Percentiles rank a stretch among this genome's conserved stretches.
Conservation (phyloP, 2,113 vertebrate species). For the Macrotis lagotis region DNA sequence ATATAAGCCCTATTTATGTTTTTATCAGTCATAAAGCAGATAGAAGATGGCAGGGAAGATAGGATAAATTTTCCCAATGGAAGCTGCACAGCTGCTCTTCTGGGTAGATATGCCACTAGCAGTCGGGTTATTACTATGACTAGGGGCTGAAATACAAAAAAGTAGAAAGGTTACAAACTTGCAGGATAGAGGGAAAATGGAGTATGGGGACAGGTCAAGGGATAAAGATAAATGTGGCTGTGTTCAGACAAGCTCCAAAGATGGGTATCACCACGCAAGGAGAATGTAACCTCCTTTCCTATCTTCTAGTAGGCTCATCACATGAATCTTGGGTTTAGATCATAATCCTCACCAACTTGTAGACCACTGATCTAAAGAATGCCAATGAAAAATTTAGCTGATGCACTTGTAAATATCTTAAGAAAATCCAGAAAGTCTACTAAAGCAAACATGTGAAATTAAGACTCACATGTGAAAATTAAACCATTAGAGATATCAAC, state of each 20-base stretch:
- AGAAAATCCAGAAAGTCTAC: neutral
- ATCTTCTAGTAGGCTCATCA: neutral
- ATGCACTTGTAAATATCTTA: conserved; percentile 7
- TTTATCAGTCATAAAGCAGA: neutral
- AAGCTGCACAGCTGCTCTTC: neutral
- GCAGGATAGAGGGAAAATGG: neutral
- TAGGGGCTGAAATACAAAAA: neutral
- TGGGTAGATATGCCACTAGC: neutral
- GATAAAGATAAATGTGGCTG: neutral
- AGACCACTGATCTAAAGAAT: neutral
- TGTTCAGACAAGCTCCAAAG: neutral
- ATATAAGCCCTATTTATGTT: neutral
- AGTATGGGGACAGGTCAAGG: neutral
- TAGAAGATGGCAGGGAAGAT: neutral
- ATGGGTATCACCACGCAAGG: neutral
- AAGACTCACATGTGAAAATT: neutral
- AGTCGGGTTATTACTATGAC: neutral
- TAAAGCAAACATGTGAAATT: conserved; percentile 5
- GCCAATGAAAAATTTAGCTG: conserved; percentile 5
- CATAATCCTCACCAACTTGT: neutral
- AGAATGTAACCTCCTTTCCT: neutral
- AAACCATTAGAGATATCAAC: neutral
- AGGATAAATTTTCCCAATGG: neutral
- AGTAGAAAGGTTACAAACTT: neutral
- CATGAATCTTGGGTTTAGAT: neutral